A percentile compares a stretch with the other conserved stretches of the same genome.
Conservation (phyloP, 2,797 vertebrate species). For the Coracias cyanogaster region DNA sequence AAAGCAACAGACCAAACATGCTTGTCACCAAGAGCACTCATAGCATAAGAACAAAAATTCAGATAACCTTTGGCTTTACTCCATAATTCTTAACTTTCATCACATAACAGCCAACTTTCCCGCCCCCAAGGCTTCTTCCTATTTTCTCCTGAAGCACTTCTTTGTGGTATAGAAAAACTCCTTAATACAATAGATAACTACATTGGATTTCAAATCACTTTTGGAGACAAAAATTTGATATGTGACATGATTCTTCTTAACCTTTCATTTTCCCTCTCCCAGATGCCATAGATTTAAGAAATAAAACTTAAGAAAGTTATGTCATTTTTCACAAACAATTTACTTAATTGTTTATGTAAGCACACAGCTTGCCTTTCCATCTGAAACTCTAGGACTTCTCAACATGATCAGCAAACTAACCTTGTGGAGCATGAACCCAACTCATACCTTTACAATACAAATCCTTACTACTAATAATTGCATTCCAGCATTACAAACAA, state of each 20-base stretch:
- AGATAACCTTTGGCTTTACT: background rate
- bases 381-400: background rate
- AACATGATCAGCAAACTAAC: background rate
- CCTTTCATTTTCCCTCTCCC: background rate
- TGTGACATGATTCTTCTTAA: background rate
- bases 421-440: background rate
- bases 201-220: background rate
- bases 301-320: background rate
- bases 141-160: background rate
- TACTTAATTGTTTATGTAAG: background rate
- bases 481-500: background rate
- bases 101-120: background rate
- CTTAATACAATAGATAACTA: background rate
- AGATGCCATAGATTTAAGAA: background rate
- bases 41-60: background rate
- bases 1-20: background rate
- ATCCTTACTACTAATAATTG: background rate
- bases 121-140: background rate
- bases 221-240: rapidly evolving
- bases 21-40: background rate
- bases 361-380: background rate
- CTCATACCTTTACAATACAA: background rate
- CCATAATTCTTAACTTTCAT: background rate
- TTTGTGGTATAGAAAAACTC: background rate
- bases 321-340: background rate